Evolutionary conservation across 2,888 invertebrate genomes (phyloP), one percentile per base, ranked within the genome.

Genomic region (Dryadula phaetusa): DNA sequence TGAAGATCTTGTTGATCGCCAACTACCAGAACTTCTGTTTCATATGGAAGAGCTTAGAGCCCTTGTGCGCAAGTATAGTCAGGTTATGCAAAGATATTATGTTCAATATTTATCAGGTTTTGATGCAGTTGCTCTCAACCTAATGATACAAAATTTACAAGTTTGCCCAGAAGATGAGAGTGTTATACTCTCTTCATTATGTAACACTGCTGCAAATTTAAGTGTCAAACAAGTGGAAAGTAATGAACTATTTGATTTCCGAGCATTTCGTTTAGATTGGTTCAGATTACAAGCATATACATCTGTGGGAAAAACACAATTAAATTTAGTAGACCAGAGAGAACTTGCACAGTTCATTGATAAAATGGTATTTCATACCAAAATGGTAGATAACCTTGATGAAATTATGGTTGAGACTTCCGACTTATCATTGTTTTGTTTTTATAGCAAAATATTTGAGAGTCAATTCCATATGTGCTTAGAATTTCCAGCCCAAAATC

Each of bases 391-490:
- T 84, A 97, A 97, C 85, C 94, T 99, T 60, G 99, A 99, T 88
- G 99, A 99, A 87, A 97, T 99, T 84, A 94, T 99, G 76, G 96
- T 97, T 1, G 99, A 99, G 87, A 98, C 99, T 2, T 99, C 99
- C 0, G 99, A 99, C 92, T 93, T 99, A 18, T 99, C 99, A 0
- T 95, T 99, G 72, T 99, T 99, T 85, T 99, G 99, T 85, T 99
- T 99, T 83, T 99, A 99, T 86, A 98, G 96, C 80, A 96, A 97
- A 91, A 97, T 98, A 85, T 99, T 99, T 89, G 98, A 99, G 86
- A 98, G 97, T 79, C 99, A 99, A 87, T 99, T 99, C 85, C 98
- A 98, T 81, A 98, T 98, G 97, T 99, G 99, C 87, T 93, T 99
- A 75, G 99, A 99, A 86, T 99, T 99, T 83, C 99, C 99, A 34